Evolutionary conservation across 2,113 vertebrate species (phyloP).

Genomic region (Thalassarche chlororhynchos): DNA sequence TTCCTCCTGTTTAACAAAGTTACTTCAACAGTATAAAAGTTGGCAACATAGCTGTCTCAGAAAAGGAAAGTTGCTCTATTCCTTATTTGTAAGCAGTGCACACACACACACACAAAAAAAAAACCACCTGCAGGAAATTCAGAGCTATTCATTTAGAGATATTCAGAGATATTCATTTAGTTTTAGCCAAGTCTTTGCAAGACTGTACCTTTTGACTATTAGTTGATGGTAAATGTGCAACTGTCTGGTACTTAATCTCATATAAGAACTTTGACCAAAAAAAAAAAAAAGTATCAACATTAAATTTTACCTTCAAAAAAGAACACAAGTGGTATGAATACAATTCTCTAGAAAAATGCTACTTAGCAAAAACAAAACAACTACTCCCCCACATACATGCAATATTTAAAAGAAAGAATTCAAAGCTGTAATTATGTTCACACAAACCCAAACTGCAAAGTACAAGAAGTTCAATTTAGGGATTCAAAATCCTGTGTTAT

Average conservation of each 20-base stretch:
- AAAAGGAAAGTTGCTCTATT: neutral
- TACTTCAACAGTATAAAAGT: neutral
- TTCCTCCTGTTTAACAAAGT: conserved; percentile 1
- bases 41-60: neutral
- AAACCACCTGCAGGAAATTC: conserved; percentile 29
- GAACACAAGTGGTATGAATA: neutral
- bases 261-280: neutral
- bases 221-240: conserved; percentile 5
- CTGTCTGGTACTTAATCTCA: conserved; percentile 14
- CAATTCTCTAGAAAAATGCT: conserved; percentile 33
- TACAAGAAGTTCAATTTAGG: neutral
- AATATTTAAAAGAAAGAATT: conserved; percentile 24
- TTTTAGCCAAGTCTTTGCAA: conserved; percentile 1
- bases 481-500: neutral
- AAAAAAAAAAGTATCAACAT: neutral
- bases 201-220: conserved; percentile 38
- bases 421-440: conserved; percentile 25
- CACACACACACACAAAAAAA: neutral
- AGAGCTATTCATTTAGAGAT: conserved; percentile 43
- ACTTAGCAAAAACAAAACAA: conserved; percentile 57
- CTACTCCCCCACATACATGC: neutral
- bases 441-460: neutral
- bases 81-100: conserved; percentile 8
- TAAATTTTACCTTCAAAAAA: conserved; percentile 19
- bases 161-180: conserved; percentile 27